These are phyloP conservation scores for Oreamnos americanus DNA, from an alignment of 2,113 vertebrate genomes.

Conservation along the genomic window DNA sequence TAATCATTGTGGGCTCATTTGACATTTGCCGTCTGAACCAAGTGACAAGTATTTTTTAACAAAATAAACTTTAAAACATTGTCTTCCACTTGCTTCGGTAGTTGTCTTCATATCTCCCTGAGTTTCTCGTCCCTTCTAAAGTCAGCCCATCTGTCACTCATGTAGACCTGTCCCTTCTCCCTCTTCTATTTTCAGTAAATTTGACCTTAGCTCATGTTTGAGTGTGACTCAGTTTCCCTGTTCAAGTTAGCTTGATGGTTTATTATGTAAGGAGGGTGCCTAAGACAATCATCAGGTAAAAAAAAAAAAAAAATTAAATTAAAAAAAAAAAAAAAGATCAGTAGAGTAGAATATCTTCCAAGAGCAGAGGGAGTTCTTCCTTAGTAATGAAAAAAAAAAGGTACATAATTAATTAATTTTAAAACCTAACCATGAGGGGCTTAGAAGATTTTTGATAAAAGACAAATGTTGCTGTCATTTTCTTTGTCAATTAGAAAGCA, in stretches of 20 bases:
- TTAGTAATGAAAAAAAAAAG: slow-evolving; percentile 77
- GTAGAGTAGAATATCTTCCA: slow-evolving; percentile 83
- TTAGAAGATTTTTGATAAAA: slow-evolving; percentile 88
- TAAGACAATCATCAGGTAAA: slow-evolving; percentile 95
- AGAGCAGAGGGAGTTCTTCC: slow-evolving; percentile 85
- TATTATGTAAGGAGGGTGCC: slow-evolving; percentile 86
- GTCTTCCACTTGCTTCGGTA: slow-evolving; percentile 59
- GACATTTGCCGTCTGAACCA: slow-evolving; percentile 57
- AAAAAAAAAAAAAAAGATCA: slow-evolving; percentile 65
- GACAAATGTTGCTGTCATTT: slow-evolving; percentile 76
- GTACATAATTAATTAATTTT: slow-evolving; percentile 15
- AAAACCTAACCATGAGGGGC: slow-evolving; percentile 77
- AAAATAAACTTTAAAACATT: slow-evolving; percentile 72
- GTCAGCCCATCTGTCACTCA: not conserved
- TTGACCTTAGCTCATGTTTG: slow-evolving; percentile 20
- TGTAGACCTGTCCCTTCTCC: not conserved
- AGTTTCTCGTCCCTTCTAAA: slow-evolving; percentile 16
- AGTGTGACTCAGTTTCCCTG: slow-evolving; percentile 79
- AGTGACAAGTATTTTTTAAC: slow-evolving; percentile 67
- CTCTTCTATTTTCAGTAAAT: not conserved
- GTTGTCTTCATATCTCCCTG: slow-evolving; percentile 51
- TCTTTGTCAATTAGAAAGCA: slow-evolving; percentile 83
- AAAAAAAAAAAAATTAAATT: slow-evolving; percentile 67
- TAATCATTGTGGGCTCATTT: slow-evolving; percentile 67
- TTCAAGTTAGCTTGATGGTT: slow-evolving; percentile 90